Evolutionary conservation across 2,888 invertebrate species (phyloP).

Genomic region (Periphyllus acericola): DNA sequence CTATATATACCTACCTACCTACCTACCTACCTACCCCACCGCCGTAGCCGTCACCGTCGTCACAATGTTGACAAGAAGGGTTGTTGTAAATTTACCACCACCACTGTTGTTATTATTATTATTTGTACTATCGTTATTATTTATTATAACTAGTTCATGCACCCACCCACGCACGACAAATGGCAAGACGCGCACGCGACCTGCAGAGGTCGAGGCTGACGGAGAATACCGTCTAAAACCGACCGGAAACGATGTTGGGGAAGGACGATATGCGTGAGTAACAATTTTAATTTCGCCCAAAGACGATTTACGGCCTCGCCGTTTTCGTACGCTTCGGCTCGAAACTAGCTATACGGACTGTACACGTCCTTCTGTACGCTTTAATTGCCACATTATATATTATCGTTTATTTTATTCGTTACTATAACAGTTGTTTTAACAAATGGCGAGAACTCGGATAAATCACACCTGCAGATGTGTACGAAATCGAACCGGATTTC

Average conservation of each 20-base stretch:
- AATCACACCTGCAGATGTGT: background rate
- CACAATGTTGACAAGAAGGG: conserved; percentile 24
- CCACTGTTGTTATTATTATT: background rate
- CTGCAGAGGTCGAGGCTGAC: conserved; percentile 16
- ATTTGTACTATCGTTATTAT: background rate
- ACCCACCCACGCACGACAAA: background rate
- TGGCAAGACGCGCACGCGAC: background rate
- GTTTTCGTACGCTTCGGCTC: background rate
- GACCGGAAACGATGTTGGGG: conserved; percentile 22
- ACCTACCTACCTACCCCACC: too few species aligned
- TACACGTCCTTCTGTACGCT: background rate
- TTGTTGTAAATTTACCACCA: background rate
- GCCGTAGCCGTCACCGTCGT: background rate
- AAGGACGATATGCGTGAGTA: background rate
- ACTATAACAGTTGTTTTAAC: background rate
- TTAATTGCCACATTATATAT: background rate
- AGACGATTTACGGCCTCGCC: background rate
- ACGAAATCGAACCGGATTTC: background rate
- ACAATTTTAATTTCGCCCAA: conserved; percentile 15
- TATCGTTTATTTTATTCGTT: too few species aligned
- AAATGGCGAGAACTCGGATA: background rate
- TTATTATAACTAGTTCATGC: background rate
- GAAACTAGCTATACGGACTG: background rate
- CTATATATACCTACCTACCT: background rate
- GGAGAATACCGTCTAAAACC: conserved; percentile 14